Conservation (phyloP, 1,140 invertebrate genomes). For the Drosophila funebris region DNA sequence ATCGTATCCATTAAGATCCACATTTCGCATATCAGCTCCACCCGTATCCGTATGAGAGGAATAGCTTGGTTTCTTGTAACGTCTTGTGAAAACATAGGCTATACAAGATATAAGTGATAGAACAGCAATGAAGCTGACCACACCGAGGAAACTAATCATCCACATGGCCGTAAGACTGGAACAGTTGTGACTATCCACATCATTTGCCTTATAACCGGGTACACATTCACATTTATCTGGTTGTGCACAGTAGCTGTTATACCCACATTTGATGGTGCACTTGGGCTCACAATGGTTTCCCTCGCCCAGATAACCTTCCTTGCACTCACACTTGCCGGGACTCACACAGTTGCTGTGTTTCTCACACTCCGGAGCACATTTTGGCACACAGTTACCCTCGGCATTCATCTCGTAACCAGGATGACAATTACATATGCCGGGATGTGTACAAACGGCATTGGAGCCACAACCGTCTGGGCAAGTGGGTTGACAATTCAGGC, state of each 20-base stretch:
- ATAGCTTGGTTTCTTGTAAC: neutral
- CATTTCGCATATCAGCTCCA: neutral
- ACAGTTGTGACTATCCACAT: conserved; percentile 5
- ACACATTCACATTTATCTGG: conserved; percentile 72
- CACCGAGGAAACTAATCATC: neutral
- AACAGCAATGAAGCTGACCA: neutral
- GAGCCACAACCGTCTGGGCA: neutral
- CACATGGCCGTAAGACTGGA: neutral
- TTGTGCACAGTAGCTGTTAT: conserved; percentile 48
- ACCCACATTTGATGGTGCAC: conserved; percentile 21
- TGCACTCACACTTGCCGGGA: conserved; percentile 85
- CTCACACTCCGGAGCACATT: conserved; percentile 13
- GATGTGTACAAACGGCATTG: neutral
- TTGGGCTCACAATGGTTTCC: conserved; percentile 3
- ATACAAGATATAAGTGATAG: neutral
- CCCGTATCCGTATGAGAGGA: neutral
- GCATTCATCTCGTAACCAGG: neutral
- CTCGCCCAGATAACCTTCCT: conserved; percentile 84
- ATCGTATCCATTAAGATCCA: neutral
- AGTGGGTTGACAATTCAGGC: neutral
- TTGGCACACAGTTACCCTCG: neutral
- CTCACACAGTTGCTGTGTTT: conserved; percentile 40
- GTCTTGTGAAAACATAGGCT: neutral
- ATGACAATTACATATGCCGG: neutral
- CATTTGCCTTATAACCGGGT: conserved; percentile 63